These are phyloP conservation scores for Perca schrenkii DNA, from an alignment of 2,113 vertebrate species.

Conservation along the genomic window DNA sequence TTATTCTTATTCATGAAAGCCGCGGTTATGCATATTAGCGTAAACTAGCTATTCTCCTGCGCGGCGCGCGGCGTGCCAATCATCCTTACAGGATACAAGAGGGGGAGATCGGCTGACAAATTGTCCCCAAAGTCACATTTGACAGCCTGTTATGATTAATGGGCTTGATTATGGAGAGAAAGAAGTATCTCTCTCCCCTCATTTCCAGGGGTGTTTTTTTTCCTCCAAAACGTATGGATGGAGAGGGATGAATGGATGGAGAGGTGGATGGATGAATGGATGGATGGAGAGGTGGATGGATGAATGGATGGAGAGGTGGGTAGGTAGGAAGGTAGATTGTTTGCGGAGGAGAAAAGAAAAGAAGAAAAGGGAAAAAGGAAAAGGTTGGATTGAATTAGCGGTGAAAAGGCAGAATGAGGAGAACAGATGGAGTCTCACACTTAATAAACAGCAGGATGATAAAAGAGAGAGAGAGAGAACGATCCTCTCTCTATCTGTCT, in stretches of 20 bases:
- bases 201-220: constrained; percentile 79
- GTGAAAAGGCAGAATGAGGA: constrained; percentile 45
- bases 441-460: constrained; percentile 50
- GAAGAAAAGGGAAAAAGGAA: constrained; percentile 2
- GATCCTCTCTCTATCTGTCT: neutral
- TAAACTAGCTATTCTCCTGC: constrained; percentile 86
- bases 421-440: constrained; percentile 59
- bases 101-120: constrained; percentile 84
- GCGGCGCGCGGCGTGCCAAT: constrained; percentile 85
- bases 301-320: neutral
- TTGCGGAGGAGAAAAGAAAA: constrained; percentile 39
- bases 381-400: constrained; percentile 78
- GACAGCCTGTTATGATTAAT: constrained; percentile 90
- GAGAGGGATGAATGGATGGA: too few species aligned
- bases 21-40: constrained; percentile 86
- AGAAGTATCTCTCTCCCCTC: constrained; percentile 77
- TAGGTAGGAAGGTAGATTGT: constrained; percentile 59
- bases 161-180: constrained; percentile 82
- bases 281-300: neutral
- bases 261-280: too few species aligned
- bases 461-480: constrained; percentile 36
- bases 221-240: neutral
- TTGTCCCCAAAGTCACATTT: constrained; percentile 90
- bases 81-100: constrained; percentile 86
- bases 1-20: constrained; percentile 90